Conservation (phyloP, 2,113 vertebrate species). For the Centropus bengalensis region DNA sequence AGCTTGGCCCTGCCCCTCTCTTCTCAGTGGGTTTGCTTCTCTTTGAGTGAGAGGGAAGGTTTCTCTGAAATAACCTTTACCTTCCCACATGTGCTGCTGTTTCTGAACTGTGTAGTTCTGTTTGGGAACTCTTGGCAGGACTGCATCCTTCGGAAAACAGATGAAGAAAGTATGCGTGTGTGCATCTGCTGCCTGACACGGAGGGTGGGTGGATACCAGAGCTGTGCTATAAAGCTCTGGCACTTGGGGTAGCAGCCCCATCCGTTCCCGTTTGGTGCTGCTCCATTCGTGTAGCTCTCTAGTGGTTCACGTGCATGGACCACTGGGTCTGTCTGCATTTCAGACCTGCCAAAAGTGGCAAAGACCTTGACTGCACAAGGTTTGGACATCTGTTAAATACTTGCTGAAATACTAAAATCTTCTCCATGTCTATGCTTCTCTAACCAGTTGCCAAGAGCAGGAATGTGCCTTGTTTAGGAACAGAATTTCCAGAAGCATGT, state of each 20-base stretch:
- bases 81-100: background rate
- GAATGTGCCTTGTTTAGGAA: slow-evolving; percentile 56
- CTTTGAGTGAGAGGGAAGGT: background rate
- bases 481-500: slow-evolving; percentile 11
- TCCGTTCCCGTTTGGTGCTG: background rate
- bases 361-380: background rate
- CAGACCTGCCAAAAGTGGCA: background rate
- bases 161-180: background rate
- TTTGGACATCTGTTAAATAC: background rate
- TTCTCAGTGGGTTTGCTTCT: background rate
- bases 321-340: background rate
- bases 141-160: background rate
- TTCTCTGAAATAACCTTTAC: background rate
- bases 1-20: background rate
- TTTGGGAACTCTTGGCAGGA: background rate
- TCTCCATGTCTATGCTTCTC: background rate
- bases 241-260: background rate
- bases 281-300: background rate
- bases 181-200: background rate
- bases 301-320: background rate
- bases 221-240: background rate
- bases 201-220: background rate
- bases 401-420: background rate
- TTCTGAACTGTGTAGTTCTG: background rate
- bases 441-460: background rate